Evolutionary conservation across 2,888 invertebrate genomes (phyloP), one percentile per base, ranked within the genome.

Genomic region (Nemapogon koenigi): DNA sequence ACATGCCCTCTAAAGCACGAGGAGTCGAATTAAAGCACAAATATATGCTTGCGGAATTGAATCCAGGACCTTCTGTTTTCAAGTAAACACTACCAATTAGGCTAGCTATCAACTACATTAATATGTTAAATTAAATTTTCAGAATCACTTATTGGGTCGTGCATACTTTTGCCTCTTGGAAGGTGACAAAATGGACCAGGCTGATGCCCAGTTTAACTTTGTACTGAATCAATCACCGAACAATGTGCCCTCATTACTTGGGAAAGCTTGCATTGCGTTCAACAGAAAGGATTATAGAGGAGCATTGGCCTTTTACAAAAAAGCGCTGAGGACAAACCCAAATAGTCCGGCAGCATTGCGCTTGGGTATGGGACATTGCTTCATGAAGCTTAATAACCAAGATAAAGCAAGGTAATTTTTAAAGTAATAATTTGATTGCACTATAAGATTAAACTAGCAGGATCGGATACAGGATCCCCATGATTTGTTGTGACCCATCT

Each of bases 101-200:
- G 22, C 10, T 22, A 22, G 6, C 22, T 22, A 22, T 22, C 22
- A 7, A 22, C 4, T 22, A 22, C 22, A n/a, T n/a, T n/a, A n/a
- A n/a, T n/a, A n/a, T n/a, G n/a, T 33, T 22, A 22, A 22, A 28
- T 3, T 33, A 16, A 33, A 11, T 38, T 43, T 68, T 38, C 59
- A 91, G 89, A 97, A 97, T 68, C 99, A 99, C 84, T 85, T 99
- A 45, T 83, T 99, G 47, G 98, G 99, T 1, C 83, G 98, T 53
- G 99, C 99, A 2, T 99, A 97, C 65, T 99, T 98, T 65, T 99
- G 97, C 56, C 82, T 99, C 6, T 81, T 98, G 22, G 99, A 99
- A 81, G 97, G 97, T 1, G 97, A 98, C 57, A 98, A 98, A 81
- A 95, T 98, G 94, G 98, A 99, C 46, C 98, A 99, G 72, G 99